phyloP scores from a whole-genome alignment of 2,888 invertebrate genomes.

The Drosophila mercatorum region DNA sequence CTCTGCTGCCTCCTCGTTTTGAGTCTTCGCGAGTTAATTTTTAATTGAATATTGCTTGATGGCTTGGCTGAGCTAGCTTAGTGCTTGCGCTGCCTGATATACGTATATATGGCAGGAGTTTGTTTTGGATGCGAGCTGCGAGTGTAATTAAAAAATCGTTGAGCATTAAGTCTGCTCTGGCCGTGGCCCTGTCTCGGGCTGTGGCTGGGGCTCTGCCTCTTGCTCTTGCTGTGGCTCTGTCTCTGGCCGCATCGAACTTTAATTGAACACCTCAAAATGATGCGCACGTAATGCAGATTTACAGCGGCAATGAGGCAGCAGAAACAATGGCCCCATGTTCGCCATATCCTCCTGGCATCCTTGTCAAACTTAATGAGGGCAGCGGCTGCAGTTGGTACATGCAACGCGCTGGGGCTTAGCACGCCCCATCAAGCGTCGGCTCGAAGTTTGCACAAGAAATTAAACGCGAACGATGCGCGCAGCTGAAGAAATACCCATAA shows the following conservation, averaged over 20 bases:
- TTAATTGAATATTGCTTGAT: constrained; percentile 25
- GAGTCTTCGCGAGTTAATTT: background rate
- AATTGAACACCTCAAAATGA: constrained; percentile 81
- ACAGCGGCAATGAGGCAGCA: constrained; percentile 54
- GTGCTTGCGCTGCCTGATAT: background rate
- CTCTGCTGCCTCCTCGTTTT: background rate
- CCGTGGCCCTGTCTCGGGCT: constrained; percentile 23
- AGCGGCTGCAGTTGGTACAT: constrained; percentile 40
- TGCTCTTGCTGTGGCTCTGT: constrained; percentile 25
- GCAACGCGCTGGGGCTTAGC: constrained; percentile 32
- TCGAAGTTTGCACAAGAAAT: constrained; percentile 78
- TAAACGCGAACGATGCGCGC: constrained; percentile 55
- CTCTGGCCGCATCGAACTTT: constrained; percentile 44
- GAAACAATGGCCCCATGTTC: constrained; percentile 45
- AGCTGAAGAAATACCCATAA: constrained; percentile 54
- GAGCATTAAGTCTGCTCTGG: constrained; percentile 44
- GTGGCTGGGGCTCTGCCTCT: constrained; percentile 18
- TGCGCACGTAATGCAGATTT: constrained; percentile 79
- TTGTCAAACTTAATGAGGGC: constrained; percentile 69
- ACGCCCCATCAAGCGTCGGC: constrained; percentile 56
- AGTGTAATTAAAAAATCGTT: constrained; percentile 51
- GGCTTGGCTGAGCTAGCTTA: constrained; percentile 1
- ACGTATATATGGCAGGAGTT: background rate
- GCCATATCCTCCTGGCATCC: constrained; percentile 53
- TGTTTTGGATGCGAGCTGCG: background rate